A percentile compares a stretch with the other conserved stretches of the same genome.
Evolutionary conservation across 2,797 vertebrate genomes (phyloP).

Genomic region (Enteromius paludinosus): DNA sequence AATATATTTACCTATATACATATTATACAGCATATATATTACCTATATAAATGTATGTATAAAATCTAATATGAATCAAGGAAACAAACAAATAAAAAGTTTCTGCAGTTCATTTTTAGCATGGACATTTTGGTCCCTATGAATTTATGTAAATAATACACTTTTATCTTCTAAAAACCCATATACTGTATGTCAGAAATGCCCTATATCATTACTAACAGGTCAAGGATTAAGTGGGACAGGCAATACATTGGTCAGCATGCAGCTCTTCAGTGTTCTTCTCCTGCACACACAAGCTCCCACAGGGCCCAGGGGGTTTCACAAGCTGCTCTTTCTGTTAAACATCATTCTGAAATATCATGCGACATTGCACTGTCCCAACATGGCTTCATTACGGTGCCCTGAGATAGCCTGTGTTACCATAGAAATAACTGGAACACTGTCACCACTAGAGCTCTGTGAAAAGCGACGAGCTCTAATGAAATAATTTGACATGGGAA

Average conservation of each 20-base stretch:
- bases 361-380: slow-evolving; percentile 15
- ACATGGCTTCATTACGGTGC: slow-evolving; percentile 46
- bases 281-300: neutral
- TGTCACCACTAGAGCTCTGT: neutral
- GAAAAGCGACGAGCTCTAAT: slow-evolving; percentile 41
- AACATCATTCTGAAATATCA: slow-evolving; percentile 67
- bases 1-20: too few relatives aligned
- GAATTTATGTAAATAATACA: too few relatives aligned
- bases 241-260: neutral
- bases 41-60: too few relatives aligned
- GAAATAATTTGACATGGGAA: slow-evolving; percentile 49
- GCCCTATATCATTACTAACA: neutral
- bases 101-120: too few relatives aligned
- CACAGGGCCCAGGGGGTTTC: neutral
- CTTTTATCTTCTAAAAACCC: too few relatives aligned
- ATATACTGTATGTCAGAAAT: neutral
- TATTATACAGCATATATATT: too few relatives aligned
- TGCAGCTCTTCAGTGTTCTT: neutral
- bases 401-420: slow-evolving; percentile 27
- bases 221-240: neutral
- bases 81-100: too few relatives aligned
- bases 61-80: too few relatives aligned
- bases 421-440: slow-evolving; percentile 29
- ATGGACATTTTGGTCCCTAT: too few relatives aligned
- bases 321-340: neutral